A percentile compares a stretch with the other conserved stretches of the same genome.
Conservation (phyloP, 2,888 invertebrate species). For the Neoascia interrupta region DNA sequence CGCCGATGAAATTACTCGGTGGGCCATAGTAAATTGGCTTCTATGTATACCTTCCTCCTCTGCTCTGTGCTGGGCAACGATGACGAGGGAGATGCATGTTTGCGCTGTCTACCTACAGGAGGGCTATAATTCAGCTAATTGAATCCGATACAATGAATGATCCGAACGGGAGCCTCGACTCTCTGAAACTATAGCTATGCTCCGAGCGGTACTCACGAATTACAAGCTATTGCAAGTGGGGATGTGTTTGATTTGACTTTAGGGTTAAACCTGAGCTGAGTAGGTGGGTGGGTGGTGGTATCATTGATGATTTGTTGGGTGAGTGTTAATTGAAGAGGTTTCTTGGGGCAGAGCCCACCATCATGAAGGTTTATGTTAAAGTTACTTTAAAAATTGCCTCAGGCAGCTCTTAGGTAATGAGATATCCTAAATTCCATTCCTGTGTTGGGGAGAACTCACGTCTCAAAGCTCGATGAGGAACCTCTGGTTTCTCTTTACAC, state of each 20-base stretch:
- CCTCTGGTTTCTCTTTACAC: too few relatives aligned
- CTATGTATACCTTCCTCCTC: too few relatives aligned
- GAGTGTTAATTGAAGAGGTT: constrained; percentile 54
- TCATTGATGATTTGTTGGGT: constrained; percentile 53
- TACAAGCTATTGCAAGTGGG: constrained; percentile 5
- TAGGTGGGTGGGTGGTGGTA: constrained; percentile 46
- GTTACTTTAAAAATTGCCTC: too few relatives aligned
- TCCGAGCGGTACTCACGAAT: constrained; percentile 2
- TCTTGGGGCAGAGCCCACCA: constrained; percentile 17
- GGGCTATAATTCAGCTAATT: constrained; percentile 63
- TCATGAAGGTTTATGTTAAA: too few relatives aligned
- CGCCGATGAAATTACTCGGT: constrained; percentile 65
- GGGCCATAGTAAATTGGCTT: constrained; percentile 63
- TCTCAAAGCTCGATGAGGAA: too few relatives aligned
- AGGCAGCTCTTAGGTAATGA: too few relatives aligned
- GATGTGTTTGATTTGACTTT: constrained; percentile 47
- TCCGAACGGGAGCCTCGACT: constrained; percentile 52
- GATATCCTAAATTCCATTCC: too few relatives aligned
- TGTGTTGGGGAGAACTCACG: too few relatives aligned
- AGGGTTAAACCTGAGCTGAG: not conserved
- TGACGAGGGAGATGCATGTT: constrained; percentile 20
- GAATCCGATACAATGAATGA: constrained; percentile 53
- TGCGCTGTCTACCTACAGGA: constrained; percentile 45
- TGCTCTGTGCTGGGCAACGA: constrained; percentile 45
- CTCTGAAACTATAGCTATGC: too few relatives aligned